A percentile compares a stretch with the other conserved stretches of the same genome.
phyloP scores from a whole-genome alignment of 2,888 invertebrate genomes.

The Nomada goodeniana region DNA sequence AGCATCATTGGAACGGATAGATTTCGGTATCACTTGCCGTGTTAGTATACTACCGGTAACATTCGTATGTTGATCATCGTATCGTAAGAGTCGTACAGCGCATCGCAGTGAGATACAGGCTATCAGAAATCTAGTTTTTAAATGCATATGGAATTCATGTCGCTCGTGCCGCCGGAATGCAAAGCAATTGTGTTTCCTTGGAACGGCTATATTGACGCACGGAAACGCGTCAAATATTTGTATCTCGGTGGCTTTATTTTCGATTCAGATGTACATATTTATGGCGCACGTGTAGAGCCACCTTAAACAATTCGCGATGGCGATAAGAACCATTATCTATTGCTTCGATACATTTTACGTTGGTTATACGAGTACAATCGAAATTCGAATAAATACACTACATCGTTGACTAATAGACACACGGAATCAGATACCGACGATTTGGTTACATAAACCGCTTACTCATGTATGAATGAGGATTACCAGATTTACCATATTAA shows the following conservation, averaged over 20 bases:
- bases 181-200: constrained; percentile 5
- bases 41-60: no score
- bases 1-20: background rate
- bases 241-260: constrained; percentile 14
- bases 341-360: background rate
- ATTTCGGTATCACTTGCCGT: background rate
- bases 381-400: background rate
- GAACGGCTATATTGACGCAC: constrained; percentile 13
- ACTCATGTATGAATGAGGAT: no score
- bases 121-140: constrained; percentile 14
- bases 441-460: no score
- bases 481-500: no score
- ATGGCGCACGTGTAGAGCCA: background rate
- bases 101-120: no score
- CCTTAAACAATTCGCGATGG: background rate
- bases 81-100: no score
- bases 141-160: constrained; percentile 14
- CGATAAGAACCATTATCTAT: background rate
- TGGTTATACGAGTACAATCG: background rate
- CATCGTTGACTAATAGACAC: no score
- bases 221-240: constrained; percentile 13
- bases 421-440: no score
- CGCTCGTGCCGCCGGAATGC: background rate
- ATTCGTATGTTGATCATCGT: no score
- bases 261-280: background rate